These are phyloP conservation scores for Tribolium freemani DNA, from an alignment of 2,888 invertebrate species.

Conservation along the genomic window DNA sequence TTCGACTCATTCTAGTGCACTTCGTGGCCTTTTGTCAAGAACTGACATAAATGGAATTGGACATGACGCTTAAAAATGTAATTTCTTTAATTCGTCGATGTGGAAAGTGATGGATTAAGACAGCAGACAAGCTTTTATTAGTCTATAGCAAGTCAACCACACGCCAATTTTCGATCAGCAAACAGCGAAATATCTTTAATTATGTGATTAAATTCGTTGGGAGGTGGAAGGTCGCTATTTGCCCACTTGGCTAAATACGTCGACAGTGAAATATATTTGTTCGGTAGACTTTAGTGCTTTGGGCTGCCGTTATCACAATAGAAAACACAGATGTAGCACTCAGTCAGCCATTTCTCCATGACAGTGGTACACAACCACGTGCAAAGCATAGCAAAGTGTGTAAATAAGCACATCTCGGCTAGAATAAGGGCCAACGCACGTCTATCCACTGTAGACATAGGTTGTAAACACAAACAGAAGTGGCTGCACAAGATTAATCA, in stretches of 20 bases:
- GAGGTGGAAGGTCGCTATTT: too few relatives aligned
- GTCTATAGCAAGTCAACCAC: too few relatives aligned
- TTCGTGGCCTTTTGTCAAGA: constrained; percentile 7
- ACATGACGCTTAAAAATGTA: constrained; percentile 14
- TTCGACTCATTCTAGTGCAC: constrained; percentile 14
- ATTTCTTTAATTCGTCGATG: constrained; percentile 4
- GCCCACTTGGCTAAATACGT: not conserved
- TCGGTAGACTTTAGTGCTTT: not conserved
- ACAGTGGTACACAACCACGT: not conserved
- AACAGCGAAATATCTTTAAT: too few relatives aligned
- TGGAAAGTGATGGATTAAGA: not conserved
- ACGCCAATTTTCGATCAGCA: too few relatives aligned
- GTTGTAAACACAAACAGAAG: constrained; percentile 35
- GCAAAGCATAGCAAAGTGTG: constrained; percentile 18
- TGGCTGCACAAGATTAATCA: constrained; percentile 37
- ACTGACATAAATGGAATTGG: constrained; percentile 14
- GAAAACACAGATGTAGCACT: not conserved
- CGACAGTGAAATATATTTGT: not conserved
- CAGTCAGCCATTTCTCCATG: not conserved
- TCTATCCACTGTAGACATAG: constrained; percentile 32
- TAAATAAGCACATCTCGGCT: constrained; percentile 5
- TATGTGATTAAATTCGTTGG: not conserved
- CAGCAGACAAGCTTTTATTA: not conserved
- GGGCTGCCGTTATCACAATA: not conserved
- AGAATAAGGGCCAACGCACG: constrained; percentile 26